A percentile compares a stretch with the other conserved stretches of the same genome.
These are phyloP conservation scores for Crax fasciolata DNA, from an alignment of 2,797 vertebrate genomes.

Conservation along the genomic window DNA sequence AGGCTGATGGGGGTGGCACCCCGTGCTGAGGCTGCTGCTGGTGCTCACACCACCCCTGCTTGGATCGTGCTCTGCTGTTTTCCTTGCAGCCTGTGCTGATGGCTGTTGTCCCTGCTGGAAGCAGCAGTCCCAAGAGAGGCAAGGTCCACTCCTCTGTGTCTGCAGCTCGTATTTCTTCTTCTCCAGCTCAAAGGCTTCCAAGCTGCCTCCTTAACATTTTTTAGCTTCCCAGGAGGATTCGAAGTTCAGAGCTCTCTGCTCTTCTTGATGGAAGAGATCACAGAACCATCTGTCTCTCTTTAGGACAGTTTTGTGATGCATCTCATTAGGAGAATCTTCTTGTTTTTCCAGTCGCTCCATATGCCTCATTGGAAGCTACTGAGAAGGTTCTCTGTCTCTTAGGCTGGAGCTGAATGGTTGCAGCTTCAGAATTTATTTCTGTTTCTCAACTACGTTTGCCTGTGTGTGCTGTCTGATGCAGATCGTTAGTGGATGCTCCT, in stretches of 20 bases:
- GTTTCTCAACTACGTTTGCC: fast-evolving
- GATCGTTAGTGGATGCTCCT: background rate
- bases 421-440: background rate
- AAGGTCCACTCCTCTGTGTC: background rate
- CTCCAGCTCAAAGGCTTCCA: background rate
- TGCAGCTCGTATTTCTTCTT: background rate
- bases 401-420: background rate
- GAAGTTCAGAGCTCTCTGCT: background rate
- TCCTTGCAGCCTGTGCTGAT: background rate
- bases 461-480: background rate
- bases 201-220: background rate
- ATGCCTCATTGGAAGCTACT: background rate
- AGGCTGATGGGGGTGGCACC: background rate
- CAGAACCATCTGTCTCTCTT: background rate
- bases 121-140: background rate
- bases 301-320: background rate
- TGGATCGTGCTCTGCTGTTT: background rate
- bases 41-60: fast-evolving
- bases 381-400: background rate
- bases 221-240: background rate
- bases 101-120: background rate
- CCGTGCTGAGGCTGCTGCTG: background rate
- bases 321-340: background rate
- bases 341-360: background rate
- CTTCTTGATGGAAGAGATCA: background rate